Evolutionary conservation across 2,113 vertebrate species (phyloP), one percentile per base, ranked within the genome.

Genomic region (Corydoras maculifer): DNA sequence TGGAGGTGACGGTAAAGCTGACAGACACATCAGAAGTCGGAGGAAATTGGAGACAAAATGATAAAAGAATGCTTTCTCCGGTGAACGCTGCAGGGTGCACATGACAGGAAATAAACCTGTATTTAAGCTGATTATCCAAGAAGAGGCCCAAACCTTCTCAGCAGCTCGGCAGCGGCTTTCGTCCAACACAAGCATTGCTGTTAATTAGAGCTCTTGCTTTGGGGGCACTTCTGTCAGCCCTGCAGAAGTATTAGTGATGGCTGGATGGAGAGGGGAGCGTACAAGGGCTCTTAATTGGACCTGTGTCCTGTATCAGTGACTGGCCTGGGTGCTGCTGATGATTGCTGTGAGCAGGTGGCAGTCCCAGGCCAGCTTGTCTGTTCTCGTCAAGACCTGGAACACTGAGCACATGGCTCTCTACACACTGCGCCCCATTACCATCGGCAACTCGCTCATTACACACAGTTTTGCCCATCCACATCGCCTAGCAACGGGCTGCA

Each of bases 91-190:
- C 60, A 64, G 85, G 88, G 84, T 75, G 74, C 82, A 64, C 55
- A 84, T 85, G 89, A 82, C 89, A 91, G 90, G 91, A 93, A 92
- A 90, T 78, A 79, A 87, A 87, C 81, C 59, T 86, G 88, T 87
- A 87, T 87, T 84, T 89, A 90, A 92, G 88, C 87, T 88, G 89
- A 90, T 93, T 92, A 91, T 85, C 85, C 84, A n/a, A 84, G 82
- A 80, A 69, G 84, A 87, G 87, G 78, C 86, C 83, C 81, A 76
- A 80, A 86, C 87, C 86, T 87, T 89, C 87, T 87, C 88, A 87
- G 86, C 87, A 87, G 79, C 70, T 82, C 84, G 72, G 72, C 69
- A 77, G 76, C 68, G 81, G 68, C 84, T 13, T 43, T 30, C 77
- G 77, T 71, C 77, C 78, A 69, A 75, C 73, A 74, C 78, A 79